A percentile compares a stretch with the other conserved stretches of the same genome.
Evolutionary conservation across 2,888 invertebrate species (phyloP).

Genomic region (Criorhina ranunculi): DNA sequence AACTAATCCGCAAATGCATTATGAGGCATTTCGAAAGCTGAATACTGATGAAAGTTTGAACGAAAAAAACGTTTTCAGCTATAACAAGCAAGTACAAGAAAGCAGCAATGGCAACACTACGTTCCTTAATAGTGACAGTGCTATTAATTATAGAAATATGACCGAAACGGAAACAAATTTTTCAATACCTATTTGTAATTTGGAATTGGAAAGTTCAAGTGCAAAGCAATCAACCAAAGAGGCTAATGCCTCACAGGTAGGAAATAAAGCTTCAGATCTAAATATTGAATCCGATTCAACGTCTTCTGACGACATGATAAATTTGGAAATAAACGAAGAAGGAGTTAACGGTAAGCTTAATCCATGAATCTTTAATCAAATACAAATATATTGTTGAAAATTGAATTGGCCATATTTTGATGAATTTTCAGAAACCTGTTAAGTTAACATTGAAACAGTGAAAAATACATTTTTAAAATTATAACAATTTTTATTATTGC

Average conservation of each 20-base stretch:
- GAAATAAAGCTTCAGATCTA: slow-evolving; percentile 75
- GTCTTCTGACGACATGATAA: slow-evolving; percentile 81
- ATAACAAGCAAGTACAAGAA: slow-evolving; percentile 30
- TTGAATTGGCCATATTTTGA: slow-evolving; percentile 79
- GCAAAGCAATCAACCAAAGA: slow-evolving; percentile 25
- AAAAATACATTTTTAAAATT: neutral
- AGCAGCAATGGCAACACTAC: slow-evolving; percentile 16
- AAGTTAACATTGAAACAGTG: neutral
- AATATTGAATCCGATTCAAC: slow-evolving; percentile 80
- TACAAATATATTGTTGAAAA: neutral
- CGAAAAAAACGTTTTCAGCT: slow-evolving; percentile 40
- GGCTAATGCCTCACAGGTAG: neutral
- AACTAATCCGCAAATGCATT: slow-evolving; percentile 33
- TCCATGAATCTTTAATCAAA: neutral
- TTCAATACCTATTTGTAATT: slow-evolving; percentile 30
- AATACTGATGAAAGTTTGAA: slow-evolving; percentile 19
- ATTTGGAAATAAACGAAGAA: slow-evolving; percentile 81
- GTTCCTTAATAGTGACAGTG: slow-evolving; percentile 43
- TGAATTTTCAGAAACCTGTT: slow-evolving; percentile 35
- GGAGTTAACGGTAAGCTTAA: slow-evolving; percentile 79
- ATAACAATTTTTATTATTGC: no score
- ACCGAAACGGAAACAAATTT: slow-evolving; percentile 44
- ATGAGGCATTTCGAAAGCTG: slow-evolving; percentile 50
- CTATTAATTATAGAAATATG: slow-evolving; percentile 24
- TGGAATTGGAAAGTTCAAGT: slow-evolving; percentile 37